These are phyloP conservation scores for Leptarthrus brevirostris DNA, from an alignment of 2,888 invertebrate species.

Conservation along the genomic window DNA sequence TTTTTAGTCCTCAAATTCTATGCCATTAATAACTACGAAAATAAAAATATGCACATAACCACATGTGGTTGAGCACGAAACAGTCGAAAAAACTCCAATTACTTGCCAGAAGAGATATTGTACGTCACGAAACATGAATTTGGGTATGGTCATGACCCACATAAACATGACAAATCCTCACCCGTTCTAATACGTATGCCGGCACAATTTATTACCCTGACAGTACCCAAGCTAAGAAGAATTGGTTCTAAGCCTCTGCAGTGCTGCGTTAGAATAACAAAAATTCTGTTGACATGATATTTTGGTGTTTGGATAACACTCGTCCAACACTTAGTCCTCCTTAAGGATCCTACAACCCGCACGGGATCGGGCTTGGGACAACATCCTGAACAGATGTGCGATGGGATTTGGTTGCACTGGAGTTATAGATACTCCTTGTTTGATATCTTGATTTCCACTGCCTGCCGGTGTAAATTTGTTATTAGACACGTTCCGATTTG, in stretches of 20 bases:
- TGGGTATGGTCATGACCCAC: neutral
- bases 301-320: constrained; percentile 4
- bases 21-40: too few species aligned
- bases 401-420: constrained; percentile 6
- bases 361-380: neutral
- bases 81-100: neutral
- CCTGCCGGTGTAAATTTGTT: neutral
- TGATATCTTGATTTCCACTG: neutral
- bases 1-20: too few species aligned
- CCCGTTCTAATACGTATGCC: neutral
- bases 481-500: too few species aligned
- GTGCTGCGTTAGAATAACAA: neutral
- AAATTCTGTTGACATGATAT: constrained; percentile 10
- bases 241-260: neutral
- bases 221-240: neutral
- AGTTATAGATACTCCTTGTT: neutral
- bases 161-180: constrained; percentile 9
- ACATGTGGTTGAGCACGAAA: neutral
- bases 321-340: constrained; percentile 2
- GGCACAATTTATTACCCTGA: constrained; percentile 6
- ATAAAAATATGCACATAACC: neutral
- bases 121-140: neutral
- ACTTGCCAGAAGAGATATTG: neutral
- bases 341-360: constrained; percentile 24
- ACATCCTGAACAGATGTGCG: constrained; percentile 40